phyloP scores from a whole-genome alignment of 2,888 invertebrate genomes.

The Ophion obscuratus region DNA sequence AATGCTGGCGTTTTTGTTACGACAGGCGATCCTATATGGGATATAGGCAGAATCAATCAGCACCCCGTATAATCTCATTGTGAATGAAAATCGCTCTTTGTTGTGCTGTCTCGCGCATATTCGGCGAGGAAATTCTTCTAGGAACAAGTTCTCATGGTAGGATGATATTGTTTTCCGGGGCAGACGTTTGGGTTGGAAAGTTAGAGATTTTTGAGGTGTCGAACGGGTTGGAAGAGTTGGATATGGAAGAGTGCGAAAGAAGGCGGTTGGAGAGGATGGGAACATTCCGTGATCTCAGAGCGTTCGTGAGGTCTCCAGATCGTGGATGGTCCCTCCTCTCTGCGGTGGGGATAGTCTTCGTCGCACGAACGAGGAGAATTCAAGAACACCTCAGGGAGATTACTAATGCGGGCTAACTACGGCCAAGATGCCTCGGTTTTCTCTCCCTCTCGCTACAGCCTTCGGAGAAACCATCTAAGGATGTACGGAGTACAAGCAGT shows the following conservation, averaged over 20 bases:
- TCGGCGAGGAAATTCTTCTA: background rate
- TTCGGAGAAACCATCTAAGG: constrained; percentile 35
- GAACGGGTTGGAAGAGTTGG: constrained; percentile 47
- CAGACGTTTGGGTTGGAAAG: constrained; percentile 59
- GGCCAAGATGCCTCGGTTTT: constrained; percentile 69
- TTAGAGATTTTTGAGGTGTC: constrained; percentile 57
- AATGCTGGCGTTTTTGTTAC: no score
- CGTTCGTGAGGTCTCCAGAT: constrained; percentile 64
- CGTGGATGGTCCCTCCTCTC: constrained; percentile 49
- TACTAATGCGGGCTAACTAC: constrained; percentile 81
- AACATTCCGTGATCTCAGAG: constrained; percentile 51
- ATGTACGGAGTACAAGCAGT: constrained; percentile 14
- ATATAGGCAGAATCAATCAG: constrained; percentile 5
- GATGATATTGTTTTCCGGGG: constrained; percentile 53
- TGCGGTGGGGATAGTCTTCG: constrained; percentile 58
- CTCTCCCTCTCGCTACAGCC: constrained; percentile 26
- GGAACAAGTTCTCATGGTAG: constrained; percentile 6
- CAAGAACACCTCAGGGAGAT: constrained; percentile 79
- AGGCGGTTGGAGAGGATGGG: constrained; percentile 24
- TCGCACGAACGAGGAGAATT: constrained; percentile 69
- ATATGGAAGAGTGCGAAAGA: constrained; percentile 16
- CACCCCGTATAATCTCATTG: background rate
- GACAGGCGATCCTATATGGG: no score
- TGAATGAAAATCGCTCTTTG: background rate
- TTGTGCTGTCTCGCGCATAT: background rate